These are phyloP conservation scores for Psilanteris sp. DNA, from an alignment of 1,140 invertebrate species.

Conservation along the genomic window DNA sequence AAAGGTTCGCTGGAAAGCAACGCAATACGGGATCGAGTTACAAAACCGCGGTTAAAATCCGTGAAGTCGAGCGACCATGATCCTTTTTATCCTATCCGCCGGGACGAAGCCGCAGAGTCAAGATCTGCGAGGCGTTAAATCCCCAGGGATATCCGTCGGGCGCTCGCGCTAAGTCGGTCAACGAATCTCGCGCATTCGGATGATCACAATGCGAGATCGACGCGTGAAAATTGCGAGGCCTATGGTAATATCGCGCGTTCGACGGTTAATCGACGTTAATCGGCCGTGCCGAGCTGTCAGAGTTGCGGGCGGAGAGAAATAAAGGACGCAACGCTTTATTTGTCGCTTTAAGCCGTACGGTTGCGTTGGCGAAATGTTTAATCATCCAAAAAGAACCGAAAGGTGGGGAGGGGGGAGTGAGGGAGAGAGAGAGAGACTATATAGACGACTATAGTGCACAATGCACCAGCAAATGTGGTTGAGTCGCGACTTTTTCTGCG, in stretches of 20 bases:
- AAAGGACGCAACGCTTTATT: no score
- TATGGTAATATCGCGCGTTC: conserved; percentile 57
- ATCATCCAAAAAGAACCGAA: no score
- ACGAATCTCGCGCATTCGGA: conserved; percentile 44
- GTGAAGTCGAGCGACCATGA: conserved; percentile 55
- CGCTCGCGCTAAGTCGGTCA: conserved; percentile 61
- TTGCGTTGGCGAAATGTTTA: no score
- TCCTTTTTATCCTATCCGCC: conserved; percentile 56
- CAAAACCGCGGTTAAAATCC: conserved; percentile 52
- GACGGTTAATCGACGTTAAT: conserved; percentile 51
- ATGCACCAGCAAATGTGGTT: conserved; percentile 7
- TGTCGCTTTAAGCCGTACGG: no score
- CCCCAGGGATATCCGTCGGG: conserved; percentile 50
- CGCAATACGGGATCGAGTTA: conserved; percentile 33
- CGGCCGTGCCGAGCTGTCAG: conserved; percentile 44
- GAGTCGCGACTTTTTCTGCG: conserved; percentile 30
- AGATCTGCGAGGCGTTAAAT: conserved; percentile 67
- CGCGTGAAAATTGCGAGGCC: conserved; percentile 53
- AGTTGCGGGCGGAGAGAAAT: no score
- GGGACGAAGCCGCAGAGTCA: conserved; percentile 41
- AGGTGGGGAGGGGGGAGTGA: neutral
- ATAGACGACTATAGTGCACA: no score
- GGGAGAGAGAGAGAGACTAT: no score
- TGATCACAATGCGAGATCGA: conserved; percentile 45
- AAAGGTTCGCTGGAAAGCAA: conserved; percentile 27